Conservation (phyloP, 2,888 invertebrate genomes). For the Drosophila multiciliata region DNA sequence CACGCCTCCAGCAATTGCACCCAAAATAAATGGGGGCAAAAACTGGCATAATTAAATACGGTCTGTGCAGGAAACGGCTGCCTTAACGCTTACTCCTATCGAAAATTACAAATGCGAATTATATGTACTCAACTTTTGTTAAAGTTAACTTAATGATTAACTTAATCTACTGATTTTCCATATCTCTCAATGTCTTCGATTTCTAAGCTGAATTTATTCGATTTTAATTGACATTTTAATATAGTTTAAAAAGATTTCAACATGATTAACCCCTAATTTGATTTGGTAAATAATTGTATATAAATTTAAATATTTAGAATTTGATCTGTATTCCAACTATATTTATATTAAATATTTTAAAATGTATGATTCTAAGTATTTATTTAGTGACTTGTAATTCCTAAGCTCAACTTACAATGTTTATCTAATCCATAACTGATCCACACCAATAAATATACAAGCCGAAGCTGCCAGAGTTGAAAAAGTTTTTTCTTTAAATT, state of each 20-base stretch:
- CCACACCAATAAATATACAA: constrained; percentile 55
- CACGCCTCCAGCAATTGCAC: constrained; percentile 48
- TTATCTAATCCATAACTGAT: constrained; percentile 55
- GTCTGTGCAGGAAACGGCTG: constrained; percentile 6
- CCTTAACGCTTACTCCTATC: background rate
- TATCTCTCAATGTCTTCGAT: too few species aligned
- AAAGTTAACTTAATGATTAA: background rate
- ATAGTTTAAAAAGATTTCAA: too few species aligned
- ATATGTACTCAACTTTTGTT: background rate
- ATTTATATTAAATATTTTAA: background rate
- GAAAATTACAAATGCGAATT: constrained; percentile 10
- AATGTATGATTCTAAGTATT: background rate
- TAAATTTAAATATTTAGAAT: too few species aligned
- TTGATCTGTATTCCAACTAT: background rate
- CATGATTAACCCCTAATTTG: too few species aligned
- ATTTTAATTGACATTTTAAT: too few species aligned
- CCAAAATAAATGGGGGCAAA: constrained; percentile 5
- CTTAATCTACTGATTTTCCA: too few species aligned
- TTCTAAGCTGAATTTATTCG: too few species aligned
- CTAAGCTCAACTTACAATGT: constrained; percentile 41
- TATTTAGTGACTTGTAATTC: constrained; percentile 24
- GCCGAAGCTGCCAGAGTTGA: constrained; percentile 6
- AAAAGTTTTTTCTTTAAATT: constrained; percentile 19
- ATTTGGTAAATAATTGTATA: background rate
- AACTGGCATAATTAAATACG: constrained; percentile 36